Evolutionary conservation across 2,888 invertebrate genomes (phyloP).

Genomic region (Opisthograptis luteolata): DNA sequence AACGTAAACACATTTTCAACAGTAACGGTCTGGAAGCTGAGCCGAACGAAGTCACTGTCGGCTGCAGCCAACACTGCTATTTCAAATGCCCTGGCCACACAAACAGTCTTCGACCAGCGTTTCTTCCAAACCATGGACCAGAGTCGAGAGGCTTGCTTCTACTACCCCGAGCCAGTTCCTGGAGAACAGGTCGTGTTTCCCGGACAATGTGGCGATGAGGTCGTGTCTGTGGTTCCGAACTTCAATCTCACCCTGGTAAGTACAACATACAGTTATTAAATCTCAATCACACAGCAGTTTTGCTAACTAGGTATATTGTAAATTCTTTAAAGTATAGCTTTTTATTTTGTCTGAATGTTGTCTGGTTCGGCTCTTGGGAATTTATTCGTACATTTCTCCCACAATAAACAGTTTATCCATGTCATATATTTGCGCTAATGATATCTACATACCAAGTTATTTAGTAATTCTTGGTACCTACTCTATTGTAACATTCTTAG

Average conservation of each 20-base stretch:
- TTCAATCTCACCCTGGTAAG: constrained; percentile 52
- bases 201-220: constrained; percentile 56
- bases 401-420: no score
- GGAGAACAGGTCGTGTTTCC: constrained; percentile 61
- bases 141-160: constrained; percentile 62
- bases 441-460: no score
- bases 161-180: constrained; percentile 57
- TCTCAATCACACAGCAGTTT: no score
- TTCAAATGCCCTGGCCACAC: constrained; percentile 42
- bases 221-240: constrained; percentile 44
- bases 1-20: constrained; percentile 15
- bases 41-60: constrained; percentile 53
- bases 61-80: constrained; percentile 44
- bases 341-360: no score
- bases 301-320: no score
- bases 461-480: no score
- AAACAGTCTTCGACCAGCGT: constrained; percentile 50
- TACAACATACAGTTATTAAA: no score
- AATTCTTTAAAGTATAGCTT: no score
- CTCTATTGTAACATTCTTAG: no score
- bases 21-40: constrained; percentile 71
- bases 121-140: constrained; percentile 56
- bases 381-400: no score
- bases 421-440: no score
- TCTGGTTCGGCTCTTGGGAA: no score